Evolutionary conservation across 1,140 invertebrate genomes (phyloP).

Genomic region (Harpegnathos saltator): DNA sequence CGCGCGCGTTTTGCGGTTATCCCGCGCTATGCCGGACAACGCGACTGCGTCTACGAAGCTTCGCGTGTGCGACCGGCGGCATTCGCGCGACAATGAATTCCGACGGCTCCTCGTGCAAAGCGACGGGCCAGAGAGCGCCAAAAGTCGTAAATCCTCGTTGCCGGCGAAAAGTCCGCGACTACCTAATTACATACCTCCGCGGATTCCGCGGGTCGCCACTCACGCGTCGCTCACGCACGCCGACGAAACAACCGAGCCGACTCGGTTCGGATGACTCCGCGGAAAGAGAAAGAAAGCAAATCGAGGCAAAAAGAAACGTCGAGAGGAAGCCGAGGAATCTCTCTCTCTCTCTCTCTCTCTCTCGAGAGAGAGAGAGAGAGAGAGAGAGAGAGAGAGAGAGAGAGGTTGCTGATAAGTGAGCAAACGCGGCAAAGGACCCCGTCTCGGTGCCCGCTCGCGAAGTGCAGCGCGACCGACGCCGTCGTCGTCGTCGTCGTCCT

Average conservation of each 20-base stretch:
- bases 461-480: slow-evolving; percentile 58
- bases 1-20: no score
- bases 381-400: no score
- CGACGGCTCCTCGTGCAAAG: neutral
- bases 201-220: neutral
- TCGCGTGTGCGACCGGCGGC: no score
- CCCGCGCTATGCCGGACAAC: no score
- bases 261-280: slow-evolving; percentile 23
- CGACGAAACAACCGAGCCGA: neutral
- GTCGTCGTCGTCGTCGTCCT: slow-evolving; percentile 72
- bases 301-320: neutral
- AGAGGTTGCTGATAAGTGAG: slow-evolving; percentile 66
- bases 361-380: no score
- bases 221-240: neutral
- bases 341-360: no score
- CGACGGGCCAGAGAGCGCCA: neutral
- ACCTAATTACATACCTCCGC: slow-evolving; percentile 16
- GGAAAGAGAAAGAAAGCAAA: neutral
- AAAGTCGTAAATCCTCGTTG: slow-evolving; percentile 7
- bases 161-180: neutral
- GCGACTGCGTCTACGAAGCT: no score
- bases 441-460: slow-evolving; percentile 62
- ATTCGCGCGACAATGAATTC: no score
- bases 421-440: slow-evolving; percentile 67
- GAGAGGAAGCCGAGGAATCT: slow-evolving; percentile 42